Conservation (phyloP, 2,113 vertebrate species). For the Oncorhynchus tshawytscha region DNA sequence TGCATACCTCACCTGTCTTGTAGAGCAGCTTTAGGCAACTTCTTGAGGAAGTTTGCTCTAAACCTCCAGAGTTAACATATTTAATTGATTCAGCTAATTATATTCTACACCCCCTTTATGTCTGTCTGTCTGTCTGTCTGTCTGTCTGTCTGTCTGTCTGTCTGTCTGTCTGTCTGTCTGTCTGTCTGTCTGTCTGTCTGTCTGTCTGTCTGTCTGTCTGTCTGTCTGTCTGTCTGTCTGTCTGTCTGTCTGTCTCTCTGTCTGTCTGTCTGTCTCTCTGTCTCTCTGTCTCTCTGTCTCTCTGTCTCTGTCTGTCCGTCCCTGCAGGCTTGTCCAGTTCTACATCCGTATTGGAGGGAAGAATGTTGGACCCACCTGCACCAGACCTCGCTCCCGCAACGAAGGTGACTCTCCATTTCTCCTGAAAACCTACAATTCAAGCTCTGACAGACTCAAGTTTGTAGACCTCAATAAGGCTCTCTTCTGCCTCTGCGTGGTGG, state of each 20-base stretch:
- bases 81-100: no score
- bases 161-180: not conserved
- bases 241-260: not conserved
- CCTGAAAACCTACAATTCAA: not conserved
- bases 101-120: not conserved
- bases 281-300: not conserved
- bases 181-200: not conserved
- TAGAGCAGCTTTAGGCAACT: no score
- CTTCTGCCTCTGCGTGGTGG: slow-evolving; percentile 44
- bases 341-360: slow-evolving; percentile 95
- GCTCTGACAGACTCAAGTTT: no score
- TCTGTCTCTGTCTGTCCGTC: slow-evolving; percentile 5
- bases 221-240: not conserved
- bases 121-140: slow-evolving; percentile 3
- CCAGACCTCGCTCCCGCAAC: slow-evolving; percentile 88
- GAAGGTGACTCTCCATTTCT: slow-evolving; percentile 80
- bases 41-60: no score
- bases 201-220: not conserved
- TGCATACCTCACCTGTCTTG: no score
- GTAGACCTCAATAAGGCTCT: not conserved
- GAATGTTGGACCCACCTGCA: slow-evolving; percentile 86
- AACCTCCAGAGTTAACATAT: no score
- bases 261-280: not conserved
- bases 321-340: slow-evolving; percentile 88
- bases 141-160: not conserved